phyloP scores from a whole-genome alignment of 2,888 invertebrate genomes.

The Tortrix viridana region DNA sequence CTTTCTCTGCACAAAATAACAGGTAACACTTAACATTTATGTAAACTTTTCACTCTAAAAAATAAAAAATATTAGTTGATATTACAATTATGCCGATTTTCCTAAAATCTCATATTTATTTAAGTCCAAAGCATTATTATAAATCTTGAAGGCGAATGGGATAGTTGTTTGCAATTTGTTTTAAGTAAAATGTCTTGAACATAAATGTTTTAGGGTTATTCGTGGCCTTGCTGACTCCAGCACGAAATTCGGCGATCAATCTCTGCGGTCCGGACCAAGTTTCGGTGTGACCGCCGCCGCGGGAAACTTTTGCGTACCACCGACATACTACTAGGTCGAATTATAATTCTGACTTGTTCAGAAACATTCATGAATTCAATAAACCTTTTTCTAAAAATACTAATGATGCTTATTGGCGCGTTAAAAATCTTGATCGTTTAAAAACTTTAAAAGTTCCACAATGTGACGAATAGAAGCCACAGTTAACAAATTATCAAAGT shows the following conservation, averaged over 20 bases:
- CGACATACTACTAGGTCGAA: background rate
- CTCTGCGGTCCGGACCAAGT: conserved; percentile 26
- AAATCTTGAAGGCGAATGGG: background rate
- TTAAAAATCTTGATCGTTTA: conserved; percentile 12
- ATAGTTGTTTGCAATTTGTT: conserved; percentile 7
- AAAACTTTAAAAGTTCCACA: conserved; percentile 44
- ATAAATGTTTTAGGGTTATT: conserved; percentile 21
- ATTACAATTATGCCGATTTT: no score
- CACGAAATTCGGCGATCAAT: conserved; percentile 34
- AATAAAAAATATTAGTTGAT: no score
- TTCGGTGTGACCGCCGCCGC: conserved; percentile 21
- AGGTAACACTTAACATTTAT: no score
- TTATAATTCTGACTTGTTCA: background rate
- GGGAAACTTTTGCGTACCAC: conserved; percentile 17
- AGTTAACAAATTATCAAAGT: conserved; percentile 50
- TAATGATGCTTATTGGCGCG: background rate
- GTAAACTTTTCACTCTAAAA: no score
- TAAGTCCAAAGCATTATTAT: no score
- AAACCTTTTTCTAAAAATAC: background rate
- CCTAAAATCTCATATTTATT: no score
- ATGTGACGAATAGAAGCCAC: conserved; percentile 47
- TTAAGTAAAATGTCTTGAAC: conserved; percentile 12
- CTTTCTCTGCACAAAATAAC: no score
- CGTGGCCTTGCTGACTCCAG: conserved; percentile 17
- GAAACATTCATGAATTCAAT: background rate